Base-by-base conservation (phyloP, 2,113 vertebrate genomes). In the Tautogolabrus adspersus region DNA sequence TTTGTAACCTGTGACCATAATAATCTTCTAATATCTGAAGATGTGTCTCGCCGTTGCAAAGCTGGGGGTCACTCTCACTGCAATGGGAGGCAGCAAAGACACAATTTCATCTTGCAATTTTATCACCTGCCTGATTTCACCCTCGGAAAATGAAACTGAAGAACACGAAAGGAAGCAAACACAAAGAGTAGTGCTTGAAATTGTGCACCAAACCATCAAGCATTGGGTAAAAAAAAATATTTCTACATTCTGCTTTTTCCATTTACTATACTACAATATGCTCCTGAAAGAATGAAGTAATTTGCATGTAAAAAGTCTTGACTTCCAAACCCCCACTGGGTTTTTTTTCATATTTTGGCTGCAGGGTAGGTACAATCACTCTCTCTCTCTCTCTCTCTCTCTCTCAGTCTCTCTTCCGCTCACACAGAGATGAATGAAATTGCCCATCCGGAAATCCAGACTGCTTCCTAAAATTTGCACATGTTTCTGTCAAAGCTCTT, bases 101-200 rank as follows among this genome's bases (percentile, higher is more conserved):
- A 13, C 68, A 0, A 2, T 75, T 52, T 47, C 26, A 21, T 37
- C 66, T 72, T 8, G 16, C 30, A n/a, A 54, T 68, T 76, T 77
- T 72, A 84, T 81, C 69, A 90, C 93, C 78, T 88, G 92, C 92
- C 93, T 94, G 91, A 92, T 95, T 96, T 95, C 77, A 84, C 91
- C 84, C 73, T 79, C 86, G 61, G 72, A 81, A 95, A 95, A 96
- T 94, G 94, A 95, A 94, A 94, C 93, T 92, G 85, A 89, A 75
- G 55, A 66, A 64, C 42, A 8, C 11, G 15, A 0, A 19, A 18
- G 15, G 13, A 34, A 46, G 37, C 77, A 22, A 66, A 10, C 3
- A 30, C 8, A 10, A 0, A 21, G 46, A 57, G 40, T n/a, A 55
- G 47, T 49, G 65, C 16, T 10, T 51, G 46, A 37, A 74, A 65